Percentiles rank a stretch among this genome's conserved stretches.
Evolutionary conservation across 2,113 vertebrate species (phyloP).

Genomic region (Scortum barcoo): DNA sequence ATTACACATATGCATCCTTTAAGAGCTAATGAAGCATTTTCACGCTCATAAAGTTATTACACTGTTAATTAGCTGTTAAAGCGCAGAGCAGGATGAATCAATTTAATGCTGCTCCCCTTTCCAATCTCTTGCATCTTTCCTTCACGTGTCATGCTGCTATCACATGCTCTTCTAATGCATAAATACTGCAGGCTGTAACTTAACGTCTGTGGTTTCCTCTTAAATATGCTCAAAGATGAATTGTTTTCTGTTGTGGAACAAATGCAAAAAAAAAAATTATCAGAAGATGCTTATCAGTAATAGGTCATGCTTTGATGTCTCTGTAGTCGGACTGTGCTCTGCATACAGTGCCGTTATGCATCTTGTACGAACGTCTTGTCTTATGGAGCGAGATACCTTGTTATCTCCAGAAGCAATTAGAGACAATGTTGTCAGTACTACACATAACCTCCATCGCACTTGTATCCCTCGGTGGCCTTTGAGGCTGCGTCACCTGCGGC

Average conservation of each 20-base stretch:
- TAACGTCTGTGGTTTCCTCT: neutral
- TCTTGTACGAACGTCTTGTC: neutral
- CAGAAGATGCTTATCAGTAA: neutral
- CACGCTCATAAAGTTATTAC: neutral
- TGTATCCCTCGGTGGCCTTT: constrained; percentile 2
- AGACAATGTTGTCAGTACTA: constrained; percentile 8
- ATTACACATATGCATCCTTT: neutral
- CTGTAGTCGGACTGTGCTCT: neutral
- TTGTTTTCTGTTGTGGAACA: neutral
- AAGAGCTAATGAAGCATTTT: neutral
- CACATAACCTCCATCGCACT: constrained; percentile 6
- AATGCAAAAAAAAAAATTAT: neutral
- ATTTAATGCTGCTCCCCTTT: neutral
- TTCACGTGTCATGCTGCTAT: constrained; percentile 2
- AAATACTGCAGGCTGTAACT: neutral
- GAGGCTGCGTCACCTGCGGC: neutral
- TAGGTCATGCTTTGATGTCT: constrained; percentile 8
- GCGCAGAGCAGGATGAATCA: neutral
- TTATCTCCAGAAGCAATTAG: constrained; percentile 23
- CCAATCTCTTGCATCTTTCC: neutral
- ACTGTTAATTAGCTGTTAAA: neutral
- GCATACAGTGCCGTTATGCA: neutral
- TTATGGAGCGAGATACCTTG: neutral
- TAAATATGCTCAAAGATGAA: neutral
- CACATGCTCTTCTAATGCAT: constrained; percentile 1